phyloP scores from a whole-genome alignment of 2,797 vertebrate genomes.

The Pristis pectinata region DNA sequence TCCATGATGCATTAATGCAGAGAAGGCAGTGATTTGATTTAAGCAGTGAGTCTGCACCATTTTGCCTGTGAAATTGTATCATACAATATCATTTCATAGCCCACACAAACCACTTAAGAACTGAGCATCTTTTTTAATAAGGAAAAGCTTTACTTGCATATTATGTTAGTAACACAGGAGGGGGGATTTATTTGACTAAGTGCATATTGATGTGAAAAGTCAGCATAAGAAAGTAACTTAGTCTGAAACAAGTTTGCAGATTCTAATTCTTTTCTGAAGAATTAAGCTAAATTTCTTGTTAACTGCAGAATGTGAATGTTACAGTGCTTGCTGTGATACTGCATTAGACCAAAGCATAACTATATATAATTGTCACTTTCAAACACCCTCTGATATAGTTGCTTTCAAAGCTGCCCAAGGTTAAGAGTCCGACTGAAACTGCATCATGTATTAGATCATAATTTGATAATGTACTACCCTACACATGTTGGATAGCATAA shows the following conservation, averaged over 20 bases:
- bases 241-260: background rate
- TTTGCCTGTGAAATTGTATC: background rate
- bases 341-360: background rate
- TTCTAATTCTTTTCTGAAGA: background rate
- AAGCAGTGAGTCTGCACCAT: background rate
- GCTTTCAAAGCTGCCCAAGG: background rate
- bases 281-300: background rate
- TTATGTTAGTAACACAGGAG: background rate
- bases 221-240: background rate
- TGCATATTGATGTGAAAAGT: background rate
- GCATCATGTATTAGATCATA: background rate
- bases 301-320: background rate
- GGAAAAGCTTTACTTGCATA: background rate
- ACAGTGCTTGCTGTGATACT: background rate
- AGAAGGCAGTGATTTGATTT: background rate
- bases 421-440: background rate
- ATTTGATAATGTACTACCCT: background rate
- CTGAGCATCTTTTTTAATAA: background rate
- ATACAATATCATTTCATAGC: background rate
- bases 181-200: background rate
- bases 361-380: background rate
- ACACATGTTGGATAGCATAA: background rate
- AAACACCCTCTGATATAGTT: background rate
- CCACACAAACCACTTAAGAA: background rate
- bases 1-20: background rate